Evolutionary conservation across 2,797 vertebrate genomes (phyloP), one percentile per base, ranked within the genome.

Genomic region (Cossypha dichroa): DNA sequence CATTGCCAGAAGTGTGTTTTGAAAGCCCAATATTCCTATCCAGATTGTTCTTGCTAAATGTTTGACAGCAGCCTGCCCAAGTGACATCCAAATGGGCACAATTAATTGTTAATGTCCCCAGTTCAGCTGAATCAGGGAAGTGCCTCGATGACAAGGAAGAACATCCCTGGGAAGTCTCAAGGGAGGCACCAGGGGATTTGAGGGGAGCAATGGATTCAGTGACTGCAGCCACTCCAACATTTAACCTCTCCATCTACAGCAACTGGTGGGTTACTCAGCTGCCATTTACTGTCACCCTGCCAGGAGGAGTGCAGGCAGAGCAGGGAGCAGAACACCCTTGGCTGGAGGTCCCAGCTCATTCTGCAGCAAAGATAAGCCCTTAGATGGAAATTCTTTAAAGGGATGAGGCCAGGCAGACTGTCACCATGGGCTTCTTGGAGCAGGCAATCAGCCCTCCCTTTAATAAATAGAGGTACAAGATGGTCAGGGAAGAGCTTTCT

Each of bases 121-220:
- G 0, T 66, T 62, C 28, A 69, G 67, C 70, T 86, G 88, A 54
- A 60, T 80, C 23, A 10, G 49, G 78, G 70, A 68, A 79, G 59
- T 6, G 33, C 62, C 60, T 31, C 1, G 45, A 49, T 75, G 60
- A 38, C 62, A 67, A 69, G 68, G 58, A 69, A 23, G 75, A 90
- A 20, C 45, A 45, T 55, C 52, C 9, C 59, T 1, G 5, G 55
- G 40, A 69, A 63, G 38, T 13, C 26, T 45, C 0, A 5, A 16
- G 69, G 56, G 68, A 91, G n/a, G 62, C 31, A 33, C 22, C 1
- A 1, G 48, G 36, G 62, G n/a, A 21, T 33, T n/a, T 52, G 34
- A 51, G 5, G 0, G 0, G 45, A 33, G 40, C 0, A 1, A 34
- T 31, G 16, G 5, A 5, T 8, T n/a, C 1, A 3, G 6, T 2